These are phyloP conservation scores for Xestia rhomboidea DNA, from an alignment of 2,888 invertebrate genomes.

Conservation along the genomic window DNA sequence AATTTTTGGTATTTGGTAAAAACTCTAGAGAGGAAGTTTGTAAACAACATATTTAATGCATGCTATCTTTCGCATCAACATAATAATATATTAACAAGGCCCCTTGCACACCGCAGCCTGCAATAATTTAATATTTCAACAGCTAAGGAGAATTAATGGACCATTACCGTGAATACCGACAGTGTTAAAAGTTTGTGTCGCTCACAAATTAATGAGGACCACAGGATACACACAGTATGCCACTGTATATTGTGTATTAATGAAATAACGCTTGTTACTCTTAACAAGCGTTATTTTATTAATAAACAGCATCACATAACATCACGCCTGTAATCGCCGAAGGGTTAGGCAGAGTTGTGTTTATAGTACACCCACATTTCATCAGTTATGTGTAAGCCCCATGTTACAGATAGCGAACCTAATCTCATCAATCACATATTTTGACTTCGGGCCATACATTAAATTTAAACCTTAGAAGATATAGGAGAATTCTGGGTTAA, in stretches of 20 bases:
- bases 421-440: background rate
- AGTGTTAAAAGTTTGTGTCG: conserved; percentile 45
- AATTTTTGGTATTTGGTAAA: background rate
- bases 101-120: conserved; percentile 15
- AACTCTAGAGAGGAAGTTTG: background rate
- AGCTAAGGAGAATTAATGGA: conserved; percentile 46
- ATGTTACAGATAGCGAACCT: background rate
- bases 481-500: too few species aligned
- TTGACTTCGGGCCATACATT: background rate
- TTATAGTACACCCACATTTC: background rate
- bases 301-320: background rate
- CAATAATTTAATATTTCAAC: conserved; percentile 51
- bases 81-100: conserved; percentile 15
- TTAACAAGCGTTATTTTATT: conserved; percentile 1
- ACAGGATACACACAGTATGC: conserved; percentile 1
- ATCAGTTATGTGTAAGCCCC: background rate
- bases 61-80: conserved; percentile 20
- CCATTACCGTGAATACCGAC: conserved; percentile 42
- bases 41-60: background rate
- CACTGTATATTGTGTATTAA: too few species aligned
- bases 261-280: too few species aligned
- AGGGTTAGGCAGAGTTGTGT: background rate
- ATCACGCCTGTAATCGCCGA: background rate
- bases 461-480: background rate
- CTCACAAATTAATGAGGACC: conserved; percentile 37